Evolutionary conservation across 2,113 vertebrate species (phyloP).

Genomic region (Neogobius melanostomus): DNA sequence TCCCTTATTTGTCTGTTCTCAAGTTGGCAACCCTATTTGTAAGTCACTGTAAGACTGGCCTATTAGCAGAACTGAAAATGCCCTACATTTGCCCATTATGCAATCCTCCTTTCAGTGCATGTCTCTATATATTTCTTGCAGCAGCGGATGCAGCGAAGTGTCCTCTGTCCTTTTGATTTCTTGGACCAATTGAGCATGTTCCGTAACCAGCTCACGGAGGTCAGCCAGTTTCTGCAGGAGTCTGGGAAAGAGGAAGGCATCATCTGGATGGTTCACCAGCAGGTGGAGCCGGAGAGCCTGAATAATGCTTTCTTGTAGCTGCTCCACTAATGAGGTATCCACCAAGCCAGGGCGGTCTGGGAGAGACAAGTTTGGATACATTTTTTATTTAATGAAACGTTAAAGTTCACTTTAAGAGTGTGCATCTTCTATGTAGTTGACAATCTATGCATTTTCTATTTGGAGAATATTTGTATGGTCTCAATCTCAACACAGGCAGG

Average conservation of each 20-base stretch:
- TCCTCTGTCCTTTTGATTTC: conserved; percentile 92
- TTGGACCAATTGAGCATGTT: conserved; percentile 92
- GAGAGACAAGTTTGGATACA: conserved; percentile 6
- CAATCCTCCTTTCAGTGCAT: conserved; percentile 77
- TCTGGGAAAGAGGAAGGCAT: conserved; percentile 90
- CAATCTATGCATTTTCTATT: too few species aligned
- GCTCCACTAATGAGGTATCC: conserved; percentile 85
- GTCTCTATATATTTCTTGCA: conserved; percentile 96
- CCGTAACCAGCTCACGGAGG: conserved; percentile 91
- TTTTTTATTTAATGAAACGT: neutral
- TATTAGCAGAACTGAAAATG: too few species aligned
- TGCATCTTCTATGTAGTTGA: too few species aligned
- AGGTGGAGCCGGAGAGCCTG: conserved; percentile 89
- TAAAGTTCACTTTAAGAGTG: too few species aligned
- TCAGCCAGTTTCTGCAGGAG: conserved; percentile 95
- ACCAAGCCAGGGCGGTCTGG: conserved; percentile 91
- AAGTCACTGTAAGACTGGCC: too few species aligned
- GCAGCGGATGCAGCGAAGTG: conserved; percentile 88
- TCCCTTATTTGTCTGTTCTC: too few species aligned
- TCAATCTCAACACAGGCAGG: too few species aligned
- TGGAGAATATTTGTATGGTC: neutral
- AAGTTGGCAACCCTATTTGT: too few species aligned
- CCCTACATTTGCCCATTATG: neutral
- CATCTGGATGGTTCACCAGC: conserved; percentile 87
- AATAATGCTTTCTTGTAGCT: conserved; percentile 90